Conservation (phyloP, 2,113 vertebrate species). For the Plecturocebus donacophilus region DNA sequence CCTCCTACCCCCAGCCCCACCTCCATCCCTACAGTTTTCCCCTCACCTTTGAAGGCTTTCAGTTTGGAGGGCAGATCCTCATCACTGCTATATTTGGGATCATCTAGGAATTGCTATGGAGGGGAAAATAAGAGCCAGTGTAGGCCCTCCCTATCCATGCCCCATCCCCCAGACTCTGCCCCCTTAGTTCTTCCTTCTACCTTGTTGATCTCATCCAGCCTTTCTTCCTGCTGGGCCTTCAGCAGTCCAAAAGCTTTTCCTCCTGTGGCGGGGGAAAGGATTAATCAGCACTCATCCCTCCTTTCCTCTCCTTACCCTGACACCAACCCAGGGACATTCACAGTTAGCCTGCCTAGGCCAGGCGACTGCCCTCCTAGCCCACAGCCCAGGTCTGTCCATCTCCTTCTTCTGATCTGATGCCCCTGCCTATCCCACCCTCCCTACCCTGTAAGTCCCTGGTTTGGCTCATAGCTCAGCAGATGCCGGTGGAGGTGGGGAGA, state of each 20-base stretch:
- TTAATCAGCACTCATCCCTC: not conserved
- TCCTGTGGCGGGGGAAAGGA: conserved; percentile 77
- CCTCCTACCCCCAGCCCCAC: not conserved
- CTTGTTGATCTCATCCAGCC: conserved; percentile 82
- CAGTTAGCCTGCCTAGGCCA: not conserved
- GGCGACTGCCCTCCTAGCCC: not conserved
- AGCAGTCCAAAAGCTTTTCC: conserved; percentile 88
- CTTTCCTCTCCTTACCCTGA: not conserved
- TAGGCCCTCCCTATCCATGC: rapidly evolving
- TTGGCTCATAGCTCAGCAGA: conserved; percentile 64
- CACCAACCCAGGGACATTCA: not conserved
- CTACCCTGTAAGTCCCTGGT: conserved; percentile 73
- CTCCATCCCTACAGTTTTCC: not conserved
- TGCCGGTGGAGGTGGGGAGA: not conserved
- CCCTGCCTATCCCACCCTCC: not conserved
- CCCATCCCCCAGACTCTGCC: not conserved
- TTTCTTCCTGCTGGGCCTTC: conserved; percentile 88
- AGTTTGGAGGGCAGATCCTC: conserved; percentile 87
- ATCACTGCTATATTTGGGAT: conserved; percentile 87
- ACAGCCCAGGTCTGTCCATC: not conserved
- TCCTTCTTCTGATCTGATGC: not conserved
- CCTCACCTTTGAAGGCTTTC: conserved; percentile 88
- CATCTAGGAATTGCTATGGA: conserved; percentile 86
- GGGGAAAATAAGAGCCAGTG: not conserved
- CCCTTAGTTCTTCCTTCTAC: conserved; percentile 46